Percentiles rank a stretch among this genome's conserved stretches.
Evolutionary conservation across 2,888 invertebrate species (phyloP).

Genomic region (Nipponacmea schrenckii): DNA sequence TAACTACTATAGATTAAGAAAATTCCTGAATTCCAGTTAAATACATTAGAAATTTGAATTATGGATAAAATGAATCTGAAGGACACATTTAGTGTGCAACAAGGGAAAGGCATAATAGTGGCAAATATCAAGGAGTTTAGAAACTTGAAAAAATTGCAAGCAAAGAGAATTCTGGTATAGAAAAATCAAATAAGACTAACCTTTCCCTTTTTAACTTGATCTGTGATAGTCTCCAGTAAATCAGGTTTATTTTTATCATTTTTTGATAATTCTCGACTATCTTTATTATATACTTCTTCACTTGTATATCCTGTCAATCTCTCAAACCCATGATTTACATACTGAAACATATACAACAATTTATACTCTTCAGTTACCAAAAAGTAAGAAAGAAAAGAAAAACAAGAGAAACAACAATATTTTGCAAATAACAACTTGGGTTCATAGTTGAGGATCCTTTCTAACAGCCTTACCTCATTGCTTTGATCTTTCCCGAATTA

Average conservation of each 20-base stretch:
- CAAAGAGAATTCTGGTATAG: no score
- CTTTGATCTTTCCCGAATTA: no score
- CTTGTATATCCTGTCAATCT: conserved; percentile 80
- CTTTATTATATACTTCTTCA: conserved; percentile 75
- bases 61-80: no score
- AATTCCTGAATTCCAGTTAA: no score
- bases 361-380: no score
- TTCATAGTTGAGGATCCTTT: not conserved
- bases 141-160: no score
- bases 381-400: no score
- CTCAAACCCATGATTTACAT: conserved; percentile 88
- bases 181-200: conserved; percentile 40
- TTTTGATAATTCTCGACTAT: conserved; percentile 72
- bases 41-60: no score
- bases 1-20: no score
- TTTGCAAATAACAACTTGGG: not conserved
- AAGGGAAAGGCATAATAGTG: no score
- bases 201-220: conserved; percentile 67
- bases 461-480: not conserved
- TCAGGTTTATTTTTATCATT: conserved; percentile 69
- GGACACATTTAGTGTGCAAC: no score
- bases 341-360: conserved; percentile 73
- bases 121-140: no score
- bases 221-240: conserved; percentile 62
- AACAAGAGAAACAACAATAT: not conserved